Evolutionary conservation across 2,113 vertebrate genomes (phyloP), one percentile per base, ranked within the genome.

Genomic region (Gambusia holbrooki): DNA sequence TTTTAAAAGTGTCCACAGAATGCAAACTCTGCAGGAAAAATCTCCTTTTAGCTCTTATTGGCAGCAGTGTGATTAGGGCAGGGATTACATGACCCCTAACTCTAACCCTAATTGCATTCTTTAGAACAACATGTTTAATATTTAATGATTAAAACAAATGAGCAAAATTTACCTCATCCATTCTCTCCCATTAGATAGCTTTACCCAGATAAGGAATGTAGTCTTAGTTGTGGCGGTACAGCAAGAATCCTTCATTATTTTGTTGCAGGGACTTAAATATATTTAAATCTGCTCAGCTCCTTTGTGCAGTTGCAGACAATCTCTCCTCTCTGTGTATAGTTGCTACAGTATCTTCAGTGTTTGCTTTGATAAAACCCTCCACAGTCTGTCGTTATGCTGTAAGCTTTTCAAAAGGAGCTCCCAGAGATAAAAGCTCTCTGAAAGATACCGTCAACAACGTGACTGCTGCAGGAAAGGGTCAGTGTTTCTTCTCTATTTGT

Each of bases 171-270:
- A 37, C 35, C 35, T 37, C 10, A 3, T 11, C 10, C 2, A 37
- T 12, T 10, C 35, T 37, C 62, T 9, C 3, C 27, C 37, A 54
- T 73, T 77, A 77, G 17, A 79, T 77, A 74, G 37, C 69, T 13
- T 69, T 68, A 83, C 64, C 68, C 60, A 32, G 63, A 3, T 5
- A 1, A 3, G 14, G 25, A 73, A n/a, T n/a, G 22, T 27, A 61
- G 64, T 70, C 58, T 71, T 66, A 48, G 13, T 14, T 12, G 40
- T 3, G 42, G 42, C 5, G 15, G 42, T 79, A 40, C 22, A 15
- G 63, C 42, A 80, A 66, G 62, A 83, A 25, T 33, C 11, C 73
- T 82, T 79, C 40, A 79, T 85, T 30, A 68, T 69, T 76, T 68
- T 25, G 42, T 76, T 76, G 25, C 0, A 78, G 30, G 76, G 4